A percentile compares a stretch with the other conserved stretches of the same genome.
phyloP scores from a whole-genome alignment of 2,113 vertebrate species.

The Pangasianodon hypophthalmus region DNA sequence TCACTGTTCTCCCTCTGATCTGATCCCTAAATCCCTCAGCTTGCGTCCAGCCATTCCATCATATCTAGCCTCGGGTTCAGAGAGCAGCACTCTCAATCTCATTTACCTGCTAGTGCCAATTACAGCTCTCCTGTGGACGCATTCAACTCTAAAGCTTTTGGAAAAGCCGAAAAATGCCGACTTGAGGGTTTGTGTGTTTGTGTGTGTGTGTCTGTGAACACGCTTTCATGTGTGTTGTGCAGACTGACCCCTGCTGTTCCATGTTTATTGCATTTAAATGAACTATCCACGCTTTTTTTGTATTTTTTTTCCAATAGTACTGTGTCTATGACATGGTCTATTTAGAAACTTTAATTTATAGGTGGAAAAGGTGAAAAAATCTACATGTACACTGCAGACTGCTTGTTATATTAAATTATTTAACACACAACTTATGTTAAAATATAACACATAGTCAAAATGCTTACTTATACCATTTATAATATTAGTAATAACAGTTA shows the following conservation, averaged over 20 bases:
- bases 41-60: constrained; percentile 43
- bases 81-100: constrained; percentile 44
- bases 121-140: constrained; percentile 41
- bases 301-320: background rate
- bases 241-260: constrained; percentile 12
- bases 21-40: constrained; percentile 39
- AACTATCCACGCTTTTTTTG: background rate
- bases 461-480: too few relatives aligned
- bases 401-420: background rate
- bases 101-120: constrained; percentile 50
- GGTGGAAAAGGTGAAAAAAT: background rate
- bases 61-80: constrained; percentile 40
- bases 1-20: constrained; percentile 35
- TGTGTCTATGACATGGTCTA: background rate
- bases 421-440: too few relatives aligned
- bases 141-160: constrained; percentile 38
- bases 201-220: constrained; percentile 17
- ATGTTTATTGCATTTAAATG: constrained; percentile 38
- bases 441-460: too few relatives aligned
- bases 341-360: background rate
- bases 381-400: background rate
- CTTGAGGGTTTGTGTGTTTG: constrained; percentile 44
- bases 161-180: constrained; percentile 36
- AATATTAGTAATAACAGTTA: background rate
- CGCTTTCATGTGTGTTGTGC: background rate